Conservation (phyloP, 92 coral and sea anemone genomes). For the Palythoa grandis region DNA sequence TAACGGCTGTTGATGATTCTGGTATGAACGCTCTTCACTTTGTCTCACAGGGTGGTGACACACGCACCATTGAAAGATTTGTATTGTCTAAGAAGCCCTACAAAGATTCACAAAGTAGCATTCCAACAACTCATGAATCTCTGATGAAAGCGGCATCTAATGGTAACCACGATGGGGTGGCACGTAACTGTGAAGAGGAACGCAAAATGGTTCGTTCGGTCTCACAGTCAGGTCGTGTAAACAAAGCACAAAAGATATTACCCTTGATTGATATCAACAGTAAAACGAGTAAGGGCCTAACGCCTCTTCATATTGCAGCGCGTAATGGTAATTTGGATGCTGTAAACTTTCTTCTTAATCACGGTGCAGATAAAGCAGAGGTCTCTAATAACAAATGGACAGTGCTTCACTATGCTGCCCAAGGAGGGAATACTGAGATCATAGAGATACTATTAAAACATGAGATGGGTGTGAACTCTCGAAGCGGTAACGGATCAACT, state of each 20-base stretch:
- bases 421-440: conserved; percentile 42
- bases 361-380: conserved; percentile 70
- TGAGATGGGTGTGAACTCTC: conserved; percentile 59
- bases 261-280: background rate
- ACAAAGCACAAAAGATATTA: no score
- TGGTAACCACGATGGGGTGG: background rate
- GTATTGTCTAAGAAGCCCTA: conserved; percentile 48
- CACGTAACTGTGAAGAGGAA: background rate
- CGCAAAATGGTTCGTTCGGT: background rate
- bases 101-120: conserved; percentile 47
- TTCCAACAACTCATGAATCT: background rate
- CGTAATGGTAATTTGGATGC: conserved; percentile 64
- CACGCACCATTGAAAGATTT: conserved; percentile 59
- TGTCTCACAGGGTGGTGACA: conserved; percentile 75
- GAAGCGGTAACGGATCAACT: conserved; percentile 20
- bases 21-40: conserved; percentile 80
- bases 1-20: conserved; percentile 65
- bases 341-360: conserved; percentile 58
- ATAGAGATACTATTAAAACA: conserved; percentile 23
- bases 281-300: conserved; percentile 67
- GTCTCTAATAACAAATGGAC: conserved; percentile 55
- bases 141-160: background rate
- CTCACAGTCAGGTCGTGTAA: background rate
- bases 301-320: conserved; percentile 77
- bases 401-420: conserved; percentile 66